Evolutionary conservation across 2,888 invertebrate species (phyloP).

Genomic region (Invenusta paracnida): DNA sequence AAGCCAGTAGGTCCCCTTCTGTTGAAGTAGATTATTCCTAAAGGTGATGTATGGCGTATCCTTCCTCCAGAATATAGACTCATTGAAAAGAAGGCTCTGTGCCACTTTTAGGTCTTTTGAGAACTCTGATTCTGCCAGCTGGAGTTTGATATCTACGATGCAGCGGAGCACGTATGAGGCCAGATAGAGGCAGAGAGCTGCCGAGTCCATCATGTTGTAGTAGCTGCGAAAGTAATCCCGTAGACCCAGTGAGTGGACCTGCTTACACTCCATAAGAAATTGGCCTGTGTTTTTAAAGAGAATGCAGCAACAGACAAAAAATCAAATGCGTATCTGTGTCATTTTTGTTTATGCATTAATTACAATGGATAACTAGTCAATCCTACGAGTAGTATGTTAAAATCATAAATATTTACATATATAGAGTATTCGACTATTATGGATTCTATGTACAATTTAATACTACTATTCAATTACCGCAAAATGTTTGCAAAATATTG

Average conservation of each 20-base stretch:
- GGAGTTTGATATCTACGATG: conserved; percentile 43
- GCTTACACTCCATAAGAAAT: conserved; percentile 49
- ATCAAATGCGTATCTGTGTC: too few species aligned
- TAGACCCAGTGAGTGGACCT: conserved; percentile 47
- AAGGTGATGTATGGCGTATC: background rate
- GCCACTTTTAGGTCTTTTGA: background rate
- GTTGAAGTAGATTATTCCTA: conserved; percentile 33
- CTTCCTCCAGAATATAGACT: background rate
- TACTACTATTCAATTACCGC: too few species aligned
- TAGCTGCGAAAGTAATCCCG: conserved; percentile 47
- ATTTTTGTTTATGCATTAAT: too few species aligned
- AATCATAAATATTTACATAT: too few species aligned
- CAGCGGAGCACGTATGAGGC: conserved; percentile 47
- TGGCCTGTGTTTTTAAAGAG: too few species aligned
- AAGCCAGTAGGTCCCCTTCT: conserved; percentile 38
- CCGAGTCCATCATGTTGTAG: conserved; percentile 49
- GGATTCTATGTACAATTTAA: too few species aligned
- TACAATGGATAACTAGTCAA: too few species aligned
- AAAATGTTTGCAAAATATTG: too few species aligned
- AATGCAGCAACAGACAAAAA: too few species aligned
- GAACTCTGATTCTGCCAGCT: conserved; percentile 1
- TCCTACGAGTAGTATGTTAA: too few species aligned
- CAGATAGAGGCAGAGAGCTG: conserved; percentile 47
- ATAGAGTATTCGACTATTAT: too few species aligned
- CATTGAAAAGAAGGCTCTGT: background rate